A percentile compares a stretch with the other conserved stretches of the same genome.
phyloP scores from a whole-genome alignment of 2,888 invertebrate species.

The Pammene fasciana region DNA sequence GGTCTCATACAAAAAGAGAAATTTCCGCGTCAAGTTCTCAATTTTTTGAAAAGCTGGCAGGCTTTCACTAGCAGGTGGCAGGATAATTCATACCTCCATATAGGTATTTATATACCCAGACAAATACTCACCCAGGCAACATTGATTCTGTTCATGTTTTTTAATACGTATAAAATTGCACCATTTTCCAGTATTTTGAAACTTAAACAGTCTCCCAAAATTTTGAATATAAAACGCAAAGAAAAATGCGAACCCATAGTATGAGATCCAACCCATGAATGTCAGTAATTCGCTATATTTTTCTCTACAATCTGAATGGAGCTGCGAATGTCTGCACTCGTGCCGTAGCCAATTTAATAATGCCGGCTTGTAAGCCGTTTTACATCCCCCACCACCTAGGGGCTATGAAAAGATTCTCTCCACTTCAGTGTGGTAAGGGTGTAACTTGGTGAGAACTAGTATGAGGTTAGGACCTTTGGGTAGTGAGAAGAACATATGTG shows the following conservation, averaged over 20 bases:
- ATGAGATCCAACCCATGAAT: conserved; percentile 29
- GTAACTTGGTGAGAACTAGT: conserved; percentile 7
- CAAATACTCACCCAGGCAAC: too few species aligned
- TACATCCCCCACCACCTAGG: conserved; percentile 46
- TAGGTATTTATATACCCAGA: too few species aligned
- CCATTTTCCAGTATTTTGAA: too few species aligned
- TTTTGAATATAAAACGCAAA: neutral
- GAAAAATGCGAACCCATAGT: neutral
- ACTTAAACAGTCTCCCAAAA: too few species aligned
- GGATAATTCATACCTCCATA: too few species aligned
- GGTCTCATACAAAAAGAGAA: too few species aligned
- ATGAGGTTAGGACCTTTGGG: conserved; percentile 6
- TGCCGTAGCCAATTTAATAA: conserved; percentile 69
- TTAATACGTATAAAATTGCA: too few species aligned
- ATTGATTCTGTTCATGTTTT: too few species aligned
- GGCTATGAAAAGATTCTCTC: conserved; percentile 56
- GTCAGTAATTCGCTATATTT: conserved; percentile 49
- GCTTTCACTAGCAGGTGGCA: too few species aligned
- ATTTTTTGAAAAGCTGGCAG: too few species aligned
- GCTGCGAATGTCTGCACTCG: conserved; percentile 55
- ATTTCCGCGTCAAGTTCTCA: too few species aligned
- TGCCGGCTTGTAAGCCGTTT: conserved; percentile 62
- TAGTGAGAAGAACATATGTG: conserved; percentile 9
- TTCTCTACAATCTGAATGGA: conserved; percentile 59
- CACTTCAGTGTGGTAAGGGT: conserved; percentile 23